phyloP scores from a whole-genome alignment of 2,888 invertebrate genomes.

The Parasteatoda lunata region DNA sequence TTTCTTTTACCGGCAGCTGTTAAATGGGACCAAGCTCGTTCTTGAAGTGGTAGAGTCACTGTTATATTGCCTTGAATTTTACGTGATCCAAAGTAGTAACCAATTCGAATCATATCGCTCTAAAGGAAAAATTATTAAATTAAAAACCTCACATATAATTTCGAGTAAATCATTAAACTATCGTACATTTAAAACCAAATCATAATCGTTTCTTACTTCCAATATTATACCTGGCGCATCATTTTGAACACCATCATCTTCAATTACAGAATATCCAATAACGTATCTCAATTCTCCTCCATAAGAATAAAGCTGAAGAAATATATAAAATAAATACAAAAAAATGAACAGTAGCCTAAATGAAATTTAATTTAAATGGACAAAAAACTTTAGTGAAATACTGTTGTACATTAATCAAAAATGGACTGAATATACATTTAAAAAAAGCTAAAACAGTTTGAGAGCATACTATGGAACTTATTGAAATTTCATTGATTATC shows the following conservation, averaged over 20 bases:
- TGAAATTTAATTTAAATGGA: no score
- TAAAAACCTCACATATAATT: neutral
- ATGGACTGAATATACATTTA: no score
- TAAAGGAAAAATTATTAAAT: constrained; percentile 13
- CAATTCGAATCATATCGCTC: constrained; percentile 69
- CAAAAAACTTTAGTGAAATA: no score
- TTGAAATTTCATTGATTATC: no score
- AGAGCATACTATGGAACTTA: no score
- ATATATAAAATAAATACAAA: no score
- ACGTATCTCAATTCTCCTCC: constrained; percentile 84
- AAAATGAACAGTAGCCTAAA: no score
- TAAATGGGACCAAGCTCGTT: constrained; percentile 70
- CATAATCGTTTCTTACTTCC: constrained; percentile 77
- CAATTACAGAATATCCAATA: constrained; percentile 86
- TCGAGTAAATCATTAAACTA: neutral
- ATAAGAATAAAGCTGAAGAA: constrained; percentile 81
- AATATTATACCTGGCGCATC: constrained; percentile 88
- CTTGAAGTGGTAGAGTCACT: constrained; percentile 70
- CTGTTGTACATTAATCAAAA: no score
- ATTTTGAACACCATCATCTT: constrained; percentile 88
- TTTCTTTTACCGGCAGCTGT: constrained; percentile 60
- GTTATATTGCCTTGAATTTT: constrained; percentile 69
- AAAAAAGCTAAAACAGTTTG: no score
- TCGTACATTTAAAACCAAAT: neutral
- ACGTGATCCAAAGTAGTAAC: constrained; percentile 70